Evolutionary conservation across 2,113 vertebrate species (phyloP), one percentile per base, ranked within the genome.

Genomic region (Clarias batrachus): DNA sequence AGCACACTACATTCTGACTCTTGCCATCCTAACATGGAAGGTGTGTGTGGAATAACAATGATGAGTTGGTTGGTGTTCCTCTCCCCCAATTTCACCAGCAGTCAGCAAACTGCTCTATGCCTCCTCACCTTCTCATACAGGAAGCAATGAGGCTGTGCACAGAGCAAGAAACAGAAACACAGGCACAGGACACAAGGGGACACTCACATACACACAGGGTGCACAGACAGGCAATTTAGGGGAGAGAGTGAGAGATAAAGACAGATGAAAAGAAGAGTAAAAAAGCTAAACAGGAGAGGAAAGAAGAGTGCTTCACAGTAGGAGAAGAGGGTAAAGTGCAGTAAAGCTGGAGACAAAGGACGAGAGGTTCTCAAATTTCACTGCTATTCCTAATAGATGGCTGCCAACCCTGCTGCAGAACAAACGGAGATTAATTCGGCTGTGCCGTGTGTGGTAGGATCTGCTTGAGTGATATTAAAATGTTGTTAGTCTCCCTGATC

Each of bases 11-110:
- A 54, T 87, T 84, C 86, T 41, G 70, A 77, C 73, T 76, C 41
- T 48, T 74, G 52, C 48, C 74, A 78, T 27, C 81, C 54, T 71
- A 82, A 71, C 77, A 4, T 21, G 6, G 54, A 87, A 84, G 81
- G 84, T 88, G 76, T 88, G 90, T 85, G 10, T 89, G 84, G 88
- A 90, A 90, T 90, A 84, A 90, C 88, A 90, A 90, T 88, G 81
- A 90, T 74, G 84, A 84, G 84, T 89, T 70, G 74, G 83, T 83
- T 85, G 62, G 85, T 81, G 89, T 81, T 41, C n/a, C 21, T 80
- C 81, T 82, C 85, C 52, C 23, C 89, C 88, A 76, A 87, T 63
- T 41, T 21, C 14, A 25, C 27, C 23, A 52, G 83, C 71, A 90
- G 63, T 37, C 65, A 90, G 89, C 77, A 82, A 88, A 65, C 74